Evolutionary conservation across 2,113 vertebrate species (phyloP), one percentile per base, ranked within the genome.

Genomic region (Sprattus sprattus): DNA sequence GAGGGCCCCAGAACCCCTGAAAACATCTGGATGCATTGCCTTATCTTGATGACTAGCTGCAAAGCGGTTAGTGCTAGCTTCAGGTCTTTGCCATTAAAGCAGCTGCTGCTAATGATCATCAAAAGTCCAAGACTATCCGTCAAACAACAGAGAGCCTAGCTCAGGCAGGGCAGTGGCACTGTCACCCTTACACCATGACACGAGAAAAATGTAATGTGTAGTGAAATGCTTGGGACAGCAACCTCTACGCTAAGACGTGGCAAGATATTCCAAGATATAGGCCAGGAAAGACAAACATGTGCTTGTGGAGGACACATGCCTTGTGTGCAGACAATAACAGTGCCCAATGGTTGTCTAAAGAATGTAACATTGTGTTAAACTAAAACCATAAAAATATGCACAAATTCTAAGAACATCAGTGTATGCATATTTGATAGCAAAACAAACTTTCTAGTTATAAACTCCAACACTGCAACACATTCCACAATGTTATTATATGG

Each of bases 171-270:
- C 25, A 13, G 25, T 32, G 71, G 9, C 71, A 78, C 47, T 16
- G 11, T 32, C 25, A 13, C 57, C 64, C 25, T 71, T 15, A 78
- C 11, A 20, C 71, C 28, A 4, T 78, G 71, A 39, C 28, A 39
- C 71, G 4, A 78, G 11, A 32, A 28, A 78, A 32, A 78, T 78
- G 71, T 28, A 78, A 18, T 78, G 28, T 32, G 13, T 4, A 39
- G 4, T 16, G 32, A 78, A 78, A 78, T 32, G 71, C 71, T 32
- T 78, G 71, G 44, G 71, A 78, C 71, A 78, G 71, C 71, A 78
- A 32, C 71, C 44, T 78, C 71, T 60, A 20, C 22, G 54, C 54
- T 39, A 78, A 78, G 71, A 78, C 71, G 44, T 13, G 25, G 15
- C 13, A 39, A 18, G 71, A 78, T 11, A 11, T 78, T 78, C 11